Percentiles rank a stretch among this genome's conserved stretches.
Conservation (phyloP, 2,113 vertebrate species). For the Macaca nemestrina region DNA sequence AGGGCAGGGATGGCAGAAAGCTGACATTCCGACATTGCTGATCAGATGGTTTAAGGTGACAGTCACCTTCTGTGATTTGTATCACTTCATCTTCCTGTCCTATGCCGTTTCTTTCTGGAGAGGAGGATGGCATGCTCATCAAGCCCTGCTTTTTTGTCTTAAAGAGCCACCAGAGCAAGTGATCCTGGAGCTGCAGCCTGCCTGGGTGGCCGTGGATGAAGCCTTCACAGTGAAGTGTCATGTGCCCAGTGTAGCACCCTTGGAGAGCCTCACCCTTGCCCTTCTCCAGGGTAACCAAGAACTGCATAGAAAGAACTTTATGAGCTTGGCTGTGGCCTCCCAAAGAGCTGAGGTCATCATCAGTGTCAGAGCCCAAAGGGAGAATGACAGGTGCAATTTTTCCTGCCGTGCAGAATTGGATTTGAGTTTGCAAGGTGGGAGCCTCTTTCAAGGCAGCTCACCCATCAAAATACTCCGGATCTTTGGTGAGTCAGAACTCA, state of each 20-base stretch:
- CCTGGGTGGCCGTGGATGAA: slow-evolving; percentile 57
- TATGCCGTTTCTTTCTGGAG: neutral
- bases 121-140: neutral
- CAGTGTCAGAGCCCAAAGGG: slow-evolving; percentile 49
- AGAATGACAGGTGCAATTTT: slow-evolving; percentile 60
- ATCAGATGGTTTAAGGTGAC: neutral
- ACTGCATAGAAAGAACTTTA: slow-evolving; percentile 50
- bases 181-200: slow-evolving; percentile 66
- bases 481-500: slow-evolving; percentile 66
- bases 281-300: slow-evolving; percentile 56
- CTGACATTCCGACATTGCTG: neutral
- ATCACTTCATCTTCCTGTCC: neutral
- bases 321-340: slow-evolving; percentile 15
- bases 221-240: slow-evolving; percentile 61
- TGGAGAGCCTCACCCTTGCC: slow-evolving; percentile 67
- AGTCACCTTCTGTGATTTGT: neutral
- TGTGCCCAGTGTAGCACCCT: slow-evolving; percentile 57
- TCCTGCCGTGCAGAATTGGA: slow-evolving; percentile 56
- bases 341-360: slow-evolving; percentile 49
- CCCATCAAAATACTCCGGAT: slow-evolving; percentile 25
- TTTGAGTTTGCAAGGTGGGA: slow-evolving; percentile 43
- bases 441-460: slow-evolving; percentile 25
- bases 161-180: slow-evolving; percentile 70
- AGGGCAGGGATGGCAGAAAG: neutral
- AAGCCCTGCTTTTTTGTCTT: slow-evolving; percentile 21